Conservation (phyloP, 2,888 invertebrate species). For the Mimumesa dahlbomi region DNA sequence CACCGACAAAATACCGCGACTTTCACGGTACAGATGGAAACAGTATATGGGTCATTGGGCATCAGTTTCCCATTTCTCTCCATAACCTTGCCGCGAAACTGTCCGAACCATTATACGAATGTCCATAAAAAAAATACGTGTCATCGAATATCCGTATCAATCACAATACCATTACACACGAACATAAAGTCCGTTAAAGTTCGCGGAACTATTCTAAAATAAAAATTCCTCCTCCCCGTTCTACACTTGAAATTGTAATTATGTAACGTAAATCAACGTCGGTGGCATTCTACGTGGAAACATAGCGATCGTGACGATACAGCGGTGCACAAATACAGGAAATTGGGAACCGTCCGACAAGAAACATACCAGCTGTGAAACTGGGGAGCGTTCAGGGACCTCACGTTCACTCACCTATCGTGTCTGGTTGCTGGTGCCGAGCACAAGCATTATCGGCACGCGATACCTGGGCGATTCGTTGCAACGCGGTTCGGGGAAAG, state of each 20-base stretch:
- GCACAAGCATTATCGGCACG: conserved; percentile 65
- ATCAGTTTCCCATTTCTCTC: conserved; percentile 13
- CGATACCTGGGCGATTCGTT: conserved; percentile 30
- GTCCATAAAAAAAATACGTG: too few species aligned
- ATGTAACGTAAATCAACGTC: conserved; percentile 37
- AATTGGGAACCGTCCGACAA: conserved; percentile 22
- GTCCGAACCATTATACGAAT: too few species aligned
- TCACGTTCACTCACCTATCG: conserved; percentile 71
- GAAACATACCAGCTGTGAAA: conserved; percentile 70
- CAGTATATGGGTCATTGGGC: conserved; percentile 33
- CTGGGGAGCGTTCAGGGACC: conserved; percentile 51
- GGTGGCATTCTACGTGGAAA: conserved; percentile 13
- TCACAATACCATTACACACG: neutral
- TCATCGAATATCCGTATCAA: too few species aligned
- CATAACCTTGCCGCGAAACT: too few species aligned
- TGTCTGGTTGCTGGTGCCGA: conserved; percentile 62
- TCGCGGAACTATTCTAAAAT: too few species aligned
- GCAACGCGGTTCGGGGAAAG: conserved; percentile 9
- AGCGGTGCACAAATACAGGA: neutral
- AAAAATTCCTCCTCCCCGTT: too few species aligned
- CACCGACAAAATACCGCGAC: neutral
- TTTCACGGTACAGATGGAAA: conserved; percentile 24
- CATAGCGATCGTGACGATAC: too few species aligned
- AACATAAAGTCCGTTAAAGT: neutral
- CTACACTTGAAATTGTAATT: too few species aligned